These are phyloP conservation scores for Ochropleura plecta DNA, from an alignment of 2,888 invertebrate species.

Conservation along the genomic window DNA sequence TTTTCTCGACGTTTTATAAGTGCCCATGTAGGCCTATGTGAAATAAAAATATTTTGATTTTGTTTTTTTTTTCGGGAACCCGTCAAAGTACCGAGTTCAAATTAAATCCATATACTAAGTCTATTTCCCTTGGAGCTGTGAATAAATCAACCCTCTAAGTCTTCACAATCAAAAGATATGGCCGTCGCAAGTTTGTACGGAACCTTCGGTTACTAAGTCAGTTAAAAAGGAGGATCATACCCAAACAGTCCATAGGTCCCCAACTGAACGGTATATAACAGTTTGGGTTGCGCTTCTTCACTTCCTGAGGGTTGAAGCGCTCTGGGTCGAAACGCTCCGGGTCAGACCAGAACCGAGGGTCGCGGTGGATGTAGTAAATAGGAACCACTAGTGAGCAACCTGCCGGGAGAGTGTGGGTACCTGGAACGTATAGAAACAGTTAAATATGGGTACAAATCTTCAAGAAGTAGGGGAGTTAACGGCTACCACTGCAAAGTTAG, in stretches of 20 bases:
- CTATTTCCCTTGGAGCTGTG: too few relatives aligned
- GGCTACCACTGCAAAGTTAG: too few relatives aligned
- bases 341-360: slow-evolving; percentile 78
- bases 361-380: slow-evolving; percentile 81
- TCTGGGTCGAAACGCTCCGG: slow-evolving; percentile 84
- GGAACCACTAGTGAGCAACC: slow-evolving; percentile 80
- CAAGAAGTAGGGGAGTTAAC: not conserved
- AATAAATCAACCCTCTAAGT: too few relatives aligned
- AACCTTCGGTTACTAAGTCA: too few relatives aligned
- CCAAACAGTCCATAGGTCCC: slow-evolving; percentile 86
- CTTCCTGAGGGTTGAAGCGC: slow-evolving; percentile 79
- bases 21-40: too few relatives aligned
- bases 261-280: slow-evolving; percentile 84
- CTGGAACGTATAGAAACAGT: slow-evolving; percentile 62
- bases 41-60: too few relatives aligned
- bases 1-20: too few relatives aligned
- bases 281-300: slow-evolving; percentile 74
- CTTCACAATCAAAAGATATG: too few relatives aligned
- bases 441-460: not conserved
- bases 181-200: too few relatives aligned
- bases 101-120: too few relatives aligned
- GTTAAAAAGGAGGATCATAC: slow-evolving; percentile 62
- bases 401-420: slow-evolving; percentile 77
- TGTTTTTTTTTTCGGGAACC: too few relatives aligned
- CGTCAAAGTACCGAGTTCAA: too few relatives aligned